Evolutionary conservation across 2,113 vertebrate genomes (phyloP), one percentile per base, ranked within the genome.

Genomic region (Pyxicephalus adspersus): DNA sequence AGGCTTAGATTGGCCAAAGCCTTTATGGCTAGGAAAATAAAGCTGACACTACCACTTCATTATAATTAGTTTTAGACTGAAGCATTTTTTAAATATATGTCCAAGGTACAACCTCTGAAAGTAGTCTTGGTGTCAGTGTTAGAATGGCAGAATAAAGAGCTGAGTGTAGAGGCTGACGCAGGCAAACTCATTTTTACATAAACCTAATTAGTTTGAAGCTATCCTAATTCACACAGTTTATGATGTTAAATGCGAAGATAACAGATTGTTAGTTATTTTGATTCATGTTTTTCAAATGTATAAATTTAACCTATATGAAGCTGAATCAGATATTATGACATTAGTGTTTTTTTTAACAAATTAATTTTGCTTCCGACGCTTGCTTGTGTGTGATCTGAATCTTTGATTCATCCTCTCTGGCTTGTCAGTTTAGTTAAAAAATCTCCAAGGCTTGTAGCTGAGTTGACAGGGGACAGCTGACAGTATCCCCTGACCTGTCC

Each of bases 351-450:
- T 89, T 89, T 85, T 60, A 83, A 85, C 75, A 74, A 17, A 84
- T 89, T 87, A 68, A 64, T 88, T 85, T 61, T 17, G 15, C 28
- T 29, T 73, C 28, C 64, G 57, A 81, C 38, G 84, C 86, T 85
- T 76, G 73, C 84, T 87, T 87, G 88, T 86, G 84, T 91, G 89
- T 90, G 86, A 91, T 88, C 87, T 91, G 90, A 88, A 90, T 88
- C 89, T 91, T 89, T 90, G 89, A 92, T 91, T 90, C 90, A 86
- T 89, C 85, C 88, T 90, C 87, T 91, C 86, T 2, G 85, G 87
- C 88, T 92, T 94, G 92, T 94, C 94, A 94, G 90, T 89, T 93
- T 92, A 92, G 91, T 92, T 93, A 92, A 93, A 92, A 94, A 92
- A 92, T 93, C 91, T 93, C 90, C 92, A 90, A 91, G 90, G 92